Base-by-base conservation (phyloP, 2,888 invertebrate species). In the Carpatolechia fugitivella region DNA sequence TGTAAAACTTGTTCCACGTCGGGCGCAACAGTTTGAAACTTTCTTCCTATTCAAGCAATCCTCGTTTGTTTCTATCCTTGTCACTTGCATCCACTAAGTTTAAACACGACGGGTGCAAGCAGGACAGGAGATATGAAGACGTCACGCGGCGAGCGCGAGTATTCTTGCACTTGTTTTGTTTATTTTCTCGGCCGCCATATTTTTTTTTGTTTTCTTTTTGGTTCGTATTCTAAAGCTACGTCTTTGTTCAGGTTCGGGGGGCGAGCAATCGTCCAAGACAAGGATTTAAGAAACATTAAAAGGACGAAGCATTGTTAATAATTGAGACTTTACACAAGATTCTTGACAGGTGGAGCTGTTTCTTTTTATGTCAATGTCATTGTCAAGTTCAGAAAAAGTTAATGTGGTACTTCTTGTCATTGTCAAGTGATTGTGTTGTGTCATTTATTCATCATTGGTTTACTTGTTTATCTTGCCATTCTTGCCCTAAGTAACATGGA, bases 161-260 rank as follows among this genome's bases (percentile, higher is more conserved):
- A 86, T 87, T 85, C 81, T 83, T 87, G 82, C 87, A 85, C 87
- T 89, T 87, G 85, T 85, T 88, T 88, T 87, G 78, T 87, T 87
- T 85, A 83, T 86, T 85, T 84, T 84, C 81, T 80, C 71, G 69
- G 72, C 76, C 75, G 82, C 76, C 76, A 73, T 76, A 29, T 44
- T 13, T 44, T 60, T 68, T 73, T 70, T 82, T 81, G 20, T 13
- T 44, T 61, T 68, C 73, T 70, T 82, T 81, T 77, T 72, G 72
- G 64, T 78, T 77, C 72, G 69, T 80, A 78, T 85, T 81, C 78
- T 79, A 69, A 74, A 70, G 82, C 78, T 81, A 88, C 89, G 87
- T 89, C 89, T 90, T 90, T 89, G 89, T 90, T 88, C 85, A 73
- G 72, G 75, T 69, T 73, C 73, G 70, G 73, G 71, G 76, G 74